Conservation (phyloP, 53 echinoderm and acorn worm species). For the Zoroaster sp. region DNA sequence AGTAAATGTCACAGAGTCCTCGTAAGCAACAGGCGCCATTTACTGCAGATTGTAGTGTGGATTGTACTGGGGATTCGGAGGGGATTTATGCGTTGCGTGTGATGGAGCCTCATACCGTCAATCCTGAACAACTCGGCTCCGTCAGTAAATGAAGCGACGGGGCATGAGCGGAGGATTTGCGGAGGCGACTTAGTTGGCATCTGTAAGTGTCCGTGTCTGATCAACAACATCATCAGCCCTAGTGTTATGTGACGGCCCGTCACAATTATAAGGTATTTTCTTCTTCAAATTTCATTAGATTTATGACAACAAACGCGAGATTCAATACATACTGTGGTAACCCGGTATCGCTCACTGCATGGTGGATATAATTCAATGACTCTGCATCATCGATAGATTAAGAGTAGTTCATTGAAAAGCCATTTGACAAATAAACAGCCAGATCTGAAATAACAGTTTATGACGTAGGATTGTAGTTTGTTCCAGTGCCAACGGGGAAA, state of each 20-base stretch:
- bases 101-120: background rate
- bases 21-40: background rate
- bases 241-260: background rate
- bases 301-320: too few relatives aligned
- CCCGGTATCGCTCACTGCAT: too few relatives aligned
- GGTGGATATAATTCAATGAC: too few relatives aligned
- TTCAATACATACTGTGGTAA: too few relatives aligned
- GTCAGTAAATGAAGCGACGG: background rate
- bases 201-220: background rate
- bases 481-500: too few relatives aligned
- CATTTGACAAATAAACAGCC: too few relatives aligned
- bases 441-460: too few relatives aligned
- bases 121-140: too few relatives aligned
- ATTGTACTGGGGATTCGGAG: background rate
- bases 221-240: background rate
- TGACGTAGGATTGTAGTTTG: too few relatives aligned
- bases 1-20: background rate
- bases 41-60: background rate
- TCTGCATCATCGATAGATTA: too few relatives aligned
- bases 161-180: background rate
- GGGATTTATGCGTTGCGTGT: background rate
- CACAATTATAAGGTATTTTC: background rate
- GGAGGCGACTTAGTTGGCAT: background rate
- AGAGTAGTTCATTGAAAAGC: too few relatives aligned
- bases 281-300: background rate